Conservation (phyloP, 2,797 vertebrate genomes). For the Alcedo quadribrachys region DNA sequence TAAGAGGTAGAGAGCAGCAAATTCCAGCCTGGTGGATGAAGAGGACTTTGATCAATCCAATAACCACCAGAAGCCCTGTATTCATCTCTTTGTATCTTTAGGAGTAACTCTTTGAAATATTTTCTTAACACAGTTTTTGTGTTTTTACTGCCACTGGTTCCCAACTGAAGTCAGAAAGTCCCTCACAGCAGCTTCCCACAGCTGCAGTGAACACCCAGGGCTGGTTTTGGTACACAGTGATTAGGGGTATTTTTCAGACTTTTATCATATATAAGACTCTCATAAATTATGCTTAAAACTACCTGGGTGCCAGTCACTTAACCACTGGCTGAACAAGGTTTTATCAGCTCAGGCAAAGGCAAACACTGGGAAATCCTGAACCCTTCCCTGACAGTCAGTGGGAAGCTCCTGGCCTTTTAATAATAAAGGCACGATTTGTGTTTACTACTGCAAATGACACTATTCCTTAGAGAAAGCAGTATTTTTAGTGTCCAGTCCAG, state of each 20-base stretch:
- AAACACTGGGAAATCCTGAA: neutral
- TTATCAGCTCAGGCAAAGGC: neutral
- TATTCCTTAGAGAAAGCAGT: neutral
- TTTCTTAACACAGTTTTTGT: neutral
- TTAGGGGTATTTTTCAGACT: neutral
- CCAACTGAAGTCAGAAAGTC: neutral
- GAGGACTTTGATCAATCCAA: neutral
- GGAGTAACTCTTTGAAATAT: neutral
- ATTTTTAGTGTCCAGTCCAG: neutral
- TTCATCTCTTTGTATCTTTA: neutral
- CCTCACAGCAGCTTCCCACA: accelerated
- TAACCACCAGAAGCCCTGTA: neutral
- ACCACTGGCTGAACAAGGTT: neutral
- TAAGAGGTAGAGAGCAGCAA: neutral
- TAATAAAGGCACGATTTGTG: neutral
- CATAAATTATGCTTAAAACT: neutral
- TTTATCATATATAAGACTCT: neutral
- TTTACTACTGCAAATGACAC: neutral
- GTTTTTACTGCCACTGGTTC: neutral
- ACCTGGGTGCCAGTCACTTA: neutral
- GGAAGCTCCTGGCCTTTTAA: accelerated
- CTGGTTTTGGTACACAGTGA: neutral
- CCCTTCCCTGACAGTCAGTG: neutral
- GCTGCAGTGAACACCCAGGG: neutral
- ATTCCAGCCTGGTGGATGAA: neutral